These are phyloP conservation scores for Erethizon dorsatum DNA, from an alignment of 2,797 vertebrate species.

Conservation along the genomic window DNA sequence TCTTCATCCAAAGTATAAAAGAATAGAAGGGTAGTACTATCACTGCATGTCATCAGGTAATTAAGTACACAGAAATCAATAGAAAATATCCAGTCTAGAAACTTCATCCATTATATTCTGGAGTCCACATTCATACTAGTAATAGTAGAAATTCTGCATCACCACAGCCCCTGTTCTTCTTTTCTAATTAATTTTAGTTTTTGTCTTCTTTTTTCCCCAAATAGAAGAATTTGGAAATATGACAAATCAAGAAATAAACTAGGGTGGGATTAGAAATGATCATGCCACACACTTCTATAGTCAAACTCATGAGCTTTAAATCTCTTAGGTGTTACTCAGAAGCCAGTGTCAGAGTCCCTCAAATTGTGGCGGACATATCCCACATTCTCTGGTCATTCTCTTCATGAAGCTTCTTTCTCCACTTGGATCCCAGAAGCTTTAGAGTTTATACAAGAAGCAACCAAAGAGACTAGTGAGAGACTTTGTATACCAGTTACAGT, in stretches of 20 bases:
- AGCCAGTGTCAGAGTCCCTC: not conserved
- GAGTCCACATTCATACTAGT: not conserved
- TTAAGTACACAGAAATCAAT: not conserved
- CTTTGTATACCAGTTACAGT: not conserved
- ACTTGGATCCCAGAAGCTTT: not conserved
- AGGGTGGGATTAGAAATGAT: not conserved
- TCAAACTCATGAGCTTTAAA: not conserved
- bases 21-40: not conserved
- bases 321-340: not conserved
- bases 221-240: constrained; percentile 18
- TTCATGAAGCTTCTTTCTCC: not conserved
- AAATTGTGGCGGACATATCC: not conserved
- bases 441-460: not conserved
- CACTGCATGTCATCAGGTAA: too few species aligned
- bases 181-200: not conserved
- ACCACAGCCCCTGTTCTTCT: not conserved
- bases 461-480: not conserved
- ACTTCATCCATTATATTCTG: not conserved
- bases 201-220: not conserved
- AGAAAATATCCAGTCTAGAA: not conserved
- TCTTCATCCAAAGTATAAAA: not conserved
- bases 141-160: not conserved
- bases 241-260: constrained; percentile 51
- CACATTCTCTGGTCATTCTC: not conserved
- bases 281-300: not conserved